Evolutionary conservation across 2,113 vertebrate genomes (phyloP).

Genomic region (Nesoenas mayeri): DNA sequence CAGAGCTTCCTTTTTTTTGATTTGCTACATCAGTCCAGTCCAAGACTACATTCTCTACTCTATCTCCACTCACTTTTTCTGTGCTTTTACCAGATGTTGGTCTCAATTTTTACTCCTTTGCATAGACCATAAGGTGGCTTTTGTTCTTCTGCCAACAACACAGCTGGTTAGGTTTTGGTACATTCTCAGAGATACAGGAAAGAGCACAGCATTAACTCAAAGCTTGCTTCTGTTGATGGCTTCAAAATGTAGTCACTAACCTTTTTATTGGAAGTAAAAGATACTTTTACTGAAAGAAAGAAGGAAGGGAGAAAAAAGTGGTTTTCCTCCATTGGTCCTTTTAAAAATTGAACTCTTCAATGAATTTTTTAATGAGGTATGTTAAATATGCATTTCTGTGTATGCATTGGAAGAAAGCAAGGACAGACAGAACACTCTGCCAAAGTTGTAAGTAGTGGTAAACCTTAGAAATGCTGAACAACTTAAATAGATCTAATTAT

Average conservation of each 20-base stretch:
- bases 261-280: not conserved
- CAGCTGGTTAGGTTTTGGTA: not conserved
- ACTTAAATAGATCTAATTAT: not conserved
- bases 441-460: not conserved
- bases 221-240: not conserved
- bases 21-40: not conserved
- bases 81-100: not conserved
- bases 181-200: not conserved
- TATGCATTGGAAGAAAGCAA: not conserved
- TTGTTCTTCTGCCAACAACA: not conserved
- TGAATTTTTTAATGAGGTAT: fast-evolving
- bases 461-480: not conserved
- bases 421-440: not conserved
- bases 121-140: not conserved
- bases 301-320: not conserved
- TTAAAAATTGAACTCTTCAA: not conserved
- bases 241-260: not conserved
- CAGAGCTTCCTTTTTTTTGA: not conserved
- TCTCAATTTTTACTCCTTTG: not conserved
- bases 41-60: not conserved
- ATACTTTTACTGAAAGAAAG: not conserved
- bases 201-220: fast-evolving
- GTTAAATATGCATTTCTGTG: not conserved
- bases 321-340: not conserved
- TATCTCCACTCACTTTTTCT: not conserved